Evolutionary conservation across 53 echinoderm and acorn worm genomes (phyloP), one percentile per base, ranked within the genome.

Genomic region (Patiria pectinifera): DNA sequence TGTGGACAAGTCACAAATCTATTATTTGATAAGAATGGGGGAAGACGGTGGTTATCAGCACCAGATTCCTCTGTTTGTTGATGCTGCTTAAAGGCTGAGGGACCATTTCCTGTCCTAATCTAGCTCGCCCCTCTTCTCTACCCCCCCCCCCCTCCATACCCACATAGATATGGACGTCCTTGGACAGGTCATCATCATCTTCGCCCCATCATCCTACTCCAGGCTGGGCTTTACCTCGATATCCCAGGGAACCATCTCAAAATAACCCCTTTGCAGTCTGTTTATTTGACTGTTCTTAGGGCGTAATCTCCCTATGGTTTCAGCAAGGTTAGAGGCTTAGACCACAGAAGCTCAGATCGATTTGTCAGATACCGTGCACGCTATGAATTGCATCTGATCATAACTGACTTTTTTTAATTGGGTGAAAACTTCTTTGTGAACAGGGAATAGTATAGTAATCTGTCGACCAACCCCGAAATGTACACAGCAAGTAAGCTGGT

Each of bases 271-370:
- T 84, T 63, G 69, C 18, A 14, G 69, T 48, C 9, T 86, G 86
- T 86, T 86, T 86, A 86, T 86, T 86, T 86, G 71, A 86, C 86
- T 86, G 71, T 86, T 10, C 86, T 86, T 72, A 12, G 24, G 69
- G n/a, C 10, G 66, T 85, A 66, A 85, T 85, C 85, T 45, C 69
- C 24, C 85, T 45, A 22, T 62, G 69, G 69, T 15, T 45, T 69
- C 85, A 48, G 85, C 43, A 19, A 66, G 85, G 83, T 35, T 35
- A 35, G 4, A 21, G 21, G 48, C 19, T 59, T 82, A 59, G 83
- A 82, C 53, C 53, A 8, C 13, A 2, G 16, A 13, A 13, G 6
- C 10, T 8, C 24, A 2, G 1, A 9, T n/a, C 58, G 49, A 11
- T 49, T 1, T 82, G 1, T 58, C 16, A 5, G 70, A 70, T 3